Percentiles rank a stretch among this genome's conserved stretches.
Evolutionary conservation across 2,113 vertebrate species (phyloP).

Genomic region (Cyprinodon variegatus): DNA sequence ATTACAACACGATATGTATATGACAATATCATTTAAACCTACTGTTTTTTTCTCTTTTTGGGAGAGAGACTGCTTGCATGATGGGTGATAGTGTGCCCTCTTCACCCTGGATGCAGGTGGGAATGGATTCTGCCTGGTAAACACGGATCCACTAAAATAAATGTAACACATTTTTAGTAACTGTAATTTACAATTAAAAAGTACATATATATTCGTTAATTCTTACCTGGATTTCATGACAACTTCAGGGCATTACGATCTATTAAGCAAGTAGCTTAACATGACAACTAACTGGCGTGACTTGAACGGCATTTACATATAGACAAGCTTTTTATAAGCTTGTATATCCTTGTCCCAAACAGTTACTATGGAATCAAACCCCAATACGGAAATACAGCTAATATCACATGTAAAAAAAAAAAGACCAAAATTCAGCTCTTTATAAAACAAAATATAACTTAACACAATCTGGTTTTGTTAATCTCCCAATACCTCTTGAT

Average conservation of each 20-base stretch:
- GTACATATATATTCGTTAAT: not conserved
- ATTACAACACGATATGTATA: not conserved
- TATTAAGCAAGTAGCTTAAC: not conserved
- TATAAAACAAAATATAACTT: not conserved
- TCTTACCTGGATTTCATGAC: constrained; percentile 77
- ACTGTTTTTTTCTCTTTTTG: constrained; percentile 70
- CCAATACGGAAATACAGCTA: not conserved
- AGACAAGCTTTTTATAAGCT: not conserved
- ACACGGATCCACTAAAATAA: constrained; percentile 66
- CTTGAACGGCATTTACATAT: not conserved
- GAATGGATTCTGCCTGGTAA: constrained; percentile 73
- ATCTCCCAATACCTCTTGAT: not conserved
- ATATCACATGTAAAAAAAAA: accelerated
- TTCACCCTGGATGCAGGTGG: constrained; percentile 37
- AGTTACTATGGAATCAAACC: constrained; percentile 14
- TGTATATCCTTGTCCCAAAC: not conserved
- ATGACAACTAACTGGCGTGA: not conserved
- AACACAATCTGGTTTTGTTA: not conserved
- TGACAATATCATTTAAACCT: constrained; percentile 7
- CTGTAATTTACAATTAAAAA: not conserved
- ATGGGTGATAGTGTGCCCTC: constrained; percentile 68
- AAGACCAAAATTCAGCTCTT: accelerated
- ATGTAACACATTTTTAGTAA: not conserved
- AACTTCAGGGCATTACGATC: not conserved
- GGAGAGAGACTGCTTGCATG: constrained; percentile 51